Conservation (phyloP, 2,888 invertebrate genomes). For the Melanostoma scalare region DNA sequence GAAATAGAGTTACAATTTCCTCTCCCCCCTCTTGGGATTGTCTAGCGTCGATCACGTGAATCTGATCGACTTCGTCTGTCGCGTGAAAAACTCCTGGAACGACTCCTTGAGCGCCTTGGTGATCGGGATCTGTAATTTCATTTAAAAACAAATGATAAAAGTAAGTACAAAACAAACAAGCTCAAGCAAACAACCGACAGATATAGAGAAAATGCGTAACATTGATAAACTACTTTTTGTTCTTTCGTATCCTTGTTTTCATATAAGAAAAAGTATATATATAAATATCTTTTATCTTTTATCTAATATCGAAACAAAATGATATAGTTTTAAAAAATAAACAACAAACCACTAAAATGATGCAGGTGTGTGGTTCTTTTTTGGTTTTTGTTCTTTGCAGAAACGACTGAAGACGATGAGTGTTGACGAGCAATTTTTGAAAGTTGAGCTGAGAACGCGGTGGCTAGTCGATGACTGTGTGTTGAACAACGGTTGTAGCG, state of each 20-base stretch:
- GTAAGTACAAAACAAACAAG: slow-evolving; percentile 24
- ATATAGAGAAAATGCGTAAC: slow-evolving; percentile 38
- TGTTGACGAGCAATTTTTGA: slow-evolving; percentile 16
- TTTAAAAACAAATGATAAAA: slow-evolving; percentile 32
- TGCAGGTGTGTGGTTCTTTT: slow-evolving; percentile 72
- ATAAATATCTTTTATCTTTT: slow-evolving; percentile 50
- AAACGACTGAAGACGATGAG: slow-evolving; percentile 64
- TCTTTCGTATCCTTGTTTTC: slow-evolving; percentile 39
- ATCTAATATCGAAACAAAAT: slow-evolving; percentile 69
- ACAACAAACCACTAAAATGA: slow-evolving; percentile 73
- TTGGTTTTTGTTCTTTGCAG: slow-evolving; percentile 55
- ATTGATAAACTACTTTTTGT: slow-evolving; percentile 60
- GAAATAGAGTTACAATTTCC: slow-evolving; percentile 34
- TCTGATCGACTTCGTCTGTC: slow-evolving; percentile 84
- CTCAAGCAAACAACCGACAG: slow-evolving; percentile 24
- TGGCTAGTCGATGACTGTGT: slow-evolving; percentile 59
- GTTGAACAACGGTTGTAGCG: slow-evolving; percentile 66
- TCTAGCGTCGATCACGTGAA: slow-evolving; percentile 84
- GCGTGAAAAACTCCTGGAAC: slow-evolving; percentile 84
- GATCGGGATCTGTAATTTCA: slow-evolving; percentile 81
- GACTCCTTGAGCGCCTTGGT: slow-evolving; percentile 81
- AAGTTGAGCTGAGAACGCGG: slow-evolving; percentile 65
- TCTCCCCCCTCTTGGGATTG: slow-evolving; percentile 4
- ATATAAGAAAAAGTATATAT: slow-evolving; percentile 34
- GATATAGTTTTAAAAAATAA: slow-evolving; percentile 71